Evolutionary conservation across 2,113 vertebrate species (phyloP), one percentile per base, ranked within the genome.

Genomic region (Albula glossodonta): DNA sequence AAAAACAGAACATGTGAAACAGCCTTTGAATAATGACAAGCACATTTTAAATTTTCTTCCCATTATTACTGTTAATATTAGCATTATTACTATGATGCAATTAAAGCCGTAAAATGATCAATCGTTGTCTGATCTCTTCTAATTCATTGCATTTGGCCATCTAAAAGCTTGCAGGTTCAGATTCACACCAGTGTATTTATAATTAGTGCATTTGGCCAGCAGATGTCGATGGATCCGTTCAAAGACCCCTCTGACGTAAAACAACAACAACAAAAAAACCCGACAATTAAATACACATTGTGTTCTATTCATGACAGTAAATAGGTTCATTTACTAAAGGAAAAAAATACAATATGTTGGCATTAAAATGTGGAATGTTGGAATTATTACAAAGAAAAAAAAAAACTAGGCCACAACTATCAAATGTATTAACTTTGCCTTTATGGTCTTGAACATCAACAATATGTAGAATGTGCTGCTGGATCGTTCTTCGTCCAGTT

Each of bases 231-330:
- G 48, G 41, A 19, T 74, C 17, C 22, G 60, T 70, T 83, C 19
- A 84, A 86, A 88, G 82, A 52, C 82, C 53, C 78, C 85, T 57
- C 53, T 82, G 83, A 82, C 87, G 87, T 70, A 84, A 56, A 88
- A 86, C 74, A 88, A 81, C 63, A 49, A 88, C 86, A 51, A 41
- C 10, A 86, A 86, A 50, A 86, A 86, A 83, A 82, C 57, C 57
- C 13, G 78, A 78, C 82, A 89, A 88, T 87, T 85, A 88, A 87
- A 89, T 87, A 85, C 41, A 83, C 15, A 0, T 51, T 85, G 86
- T 70, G 66, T 70, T 83, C 81, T 86, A 19, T 90, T 77, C 82
- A 81, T 51, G 49, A 84, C 86, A 63, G 85, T 87, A 87, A 87
- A 84, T 79, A 84, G 83, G 86, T 86, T 74, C 81, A 52, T 53